Evolutionary conservation across 2,797 vertebrate genomes (phyloP).

Genomic region (Sciaenops ocellatus): DNA sequence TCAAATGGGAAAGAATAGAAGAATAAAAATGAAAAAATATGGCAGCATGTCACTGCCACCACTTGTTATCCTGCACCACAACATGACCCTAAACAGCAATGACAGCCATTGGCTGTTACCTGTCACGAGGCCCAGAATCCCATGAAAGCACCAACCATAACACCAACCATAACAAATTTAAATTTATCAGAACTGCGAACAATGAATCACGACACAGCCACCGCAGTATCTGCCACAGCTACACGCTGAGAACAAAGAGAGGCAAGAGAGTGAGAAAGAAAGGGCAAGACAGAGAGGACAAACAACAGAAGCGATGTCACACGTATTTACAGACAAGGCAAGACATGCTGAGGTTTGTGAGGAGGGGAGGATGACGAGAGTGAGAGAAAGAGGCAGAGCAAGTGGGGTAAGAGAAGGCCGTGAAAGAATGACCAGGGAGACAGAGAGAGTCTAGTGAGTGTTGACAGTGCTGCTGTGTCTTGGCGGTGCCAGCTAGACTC

Average conservation of each 20-base stretch:
- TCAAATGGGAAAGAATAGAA: conserved; percentile 6
- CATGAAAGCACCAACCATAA: conserved; percentile 39
- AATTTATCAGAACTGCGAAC: conserved; percentile 45
- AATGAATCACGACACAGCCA: conserved; percentile 34
- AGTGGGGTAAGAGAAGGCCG: conserved; percentile 43
- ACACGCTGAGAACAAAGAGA: conserved; percentile 52
- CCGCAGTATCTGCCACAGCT: conserved; percentile 37
- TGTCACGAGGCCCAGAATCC: conserved; percentile 48
- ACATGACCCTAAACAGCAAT: conserved; percentile 44
- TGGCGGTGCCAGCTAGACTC: conserved; percentile 73
- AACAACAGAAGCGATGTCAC: conserved; percentile 76
- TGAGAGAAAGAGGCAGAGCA: conserved; percentile 38
- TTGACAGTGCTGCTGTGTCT: conserved; percentile 69
- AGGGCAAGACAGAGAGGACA: conserved; percentile 58
- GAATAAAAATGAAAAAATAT: conserved; percentile 22
- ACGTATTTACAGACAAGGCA: conserved; percentile 53
- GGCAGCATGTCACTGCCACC: conserved; percentile 28
- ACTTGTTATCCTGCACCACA: conserved; percentile 37
- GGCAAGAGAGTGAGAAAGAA: conserved; percentile 35
- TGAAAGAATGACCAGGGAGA: conserved; percentile 40
- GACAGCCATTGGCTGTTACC: conserved; percentile 50
- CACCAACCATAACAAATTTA: conserved; percentile 31
- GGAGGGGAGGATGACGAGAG: conserved; percentile 34
- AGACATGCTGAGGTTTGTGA: conserved; percentile 55
- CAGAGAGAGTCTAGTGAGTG: conserved; percentile 47